Percentiles rank a stretch among this genome's conserved stretches.
These are phyloP conservation scores for Lycaena phlaeas DNA, from an alignment of 2,888 invertebrate species.

Conservation along the genomic window DNA sequence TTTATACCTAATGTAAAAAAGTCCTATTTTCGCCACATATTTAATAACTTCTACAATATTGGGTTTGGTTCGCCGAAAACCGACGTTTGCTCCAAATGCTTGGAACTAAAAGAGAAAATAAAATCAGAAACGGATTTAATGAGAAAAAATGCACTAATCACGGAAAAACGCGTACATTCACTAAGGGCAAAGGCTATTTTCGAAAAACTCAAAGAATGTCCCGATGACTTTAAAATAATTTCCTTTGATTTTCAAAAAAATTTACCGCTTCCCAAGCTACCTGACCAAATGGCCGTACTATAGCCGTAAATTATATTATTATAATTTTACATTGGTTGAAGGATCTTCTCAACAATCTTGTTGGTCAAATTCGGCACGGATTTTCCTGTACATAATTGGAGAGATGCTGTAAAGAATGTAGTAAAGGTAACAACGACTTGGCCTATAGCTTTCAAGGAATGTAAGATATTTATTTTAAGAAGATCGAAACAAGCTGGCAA, in stretches of 20 bases:
- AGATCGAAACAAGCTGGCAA: conserved; percentile 16
- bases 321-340: conserved; percentile 8
- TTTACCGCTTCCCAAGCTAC: conserved; percentile 12
- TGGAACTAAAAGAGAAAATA: conserved; percentile 19
- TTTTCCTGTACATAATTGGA: conserved; percentile 11
- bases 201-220: conserved; percentile 7
- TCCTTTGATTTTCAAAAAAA: conserved; percentile 16
- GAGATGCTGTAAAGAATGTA: conserved; percentile 11
- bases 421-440: conserved; percentile 17
- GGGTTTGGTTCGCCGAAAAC: conserved; percentile 21
- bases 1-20: conserved; percentile 12
- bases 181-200: conserved; percentile 14
- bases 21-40: conserved; percentile 21
- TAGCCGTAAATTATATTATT: conserved; percentile 10
- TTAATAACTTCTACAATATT: conserved; percentile 20
- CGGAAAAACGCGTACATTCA: conserved; percentile 16
- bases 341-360: conserved; percentile 13
- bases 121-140: conserved; percentile 14
- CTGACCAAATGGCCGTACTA: conserved; percentile 12
- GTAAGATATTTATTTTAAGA: conserved; percentile 19
- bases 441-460: conserved; percentile 17
- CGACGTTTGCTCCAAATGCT: conserved; percentile 21
- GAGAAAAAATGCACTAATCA: conserved; percentile 15
- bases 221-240: conserved; percentile 9
- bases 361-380: conserved; percentile 11